phyloP scores from a whole-genome alignment of 2,888 invertebrate genomes.

The Aphrophora alni region DNA sequence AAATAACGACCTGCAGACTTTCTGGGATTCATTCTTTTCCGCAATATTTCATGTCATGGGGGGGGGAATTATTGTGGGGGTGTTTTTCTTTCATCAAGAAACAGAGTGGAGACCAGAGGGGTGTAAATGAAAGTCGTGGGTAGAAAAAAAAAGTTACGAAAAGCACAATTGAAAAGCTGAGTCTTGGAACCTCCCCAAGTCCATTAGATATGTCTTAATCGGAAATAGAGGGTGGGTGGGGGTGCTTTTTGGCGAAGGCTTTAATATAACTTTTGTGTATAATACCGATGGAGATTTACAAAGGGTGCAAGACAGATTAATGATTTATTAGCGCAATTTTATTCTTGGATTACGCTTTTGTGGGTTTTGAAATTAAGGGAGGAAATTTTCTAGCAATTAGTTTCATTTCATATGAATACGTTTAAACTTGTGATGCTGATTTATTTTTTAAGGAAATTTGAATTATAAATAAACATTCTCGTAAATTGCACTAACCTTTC shows the following conservation, averaged over 20 bases:
- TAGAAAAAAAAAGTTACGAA: neutral
- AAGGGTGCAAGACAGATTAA: neutral
- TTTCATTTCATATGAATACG: too few species aligned
- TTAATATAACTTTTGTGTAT: neutral
- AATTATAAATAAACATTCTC: too few species aligned
- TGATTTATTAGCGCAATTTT: neutral
- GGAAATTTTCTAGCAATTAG: too few species aligned
- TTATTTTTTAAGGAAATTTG: too few species aligned
- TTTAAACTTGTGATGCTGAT: too few species aligned
- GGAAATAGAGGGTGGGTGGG: neutral
- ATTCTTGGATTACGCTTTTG: neutral
- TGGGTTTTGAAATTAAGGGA: neutral
- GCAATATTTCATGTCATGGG: neutral
- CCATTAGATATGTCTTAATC: slow-evolving; percentile 2
- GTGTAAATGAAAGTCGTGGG: neutral
- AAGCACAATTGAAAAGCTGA: slow-evolving; percentile 2
- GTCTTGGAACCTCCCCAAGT: neutral
- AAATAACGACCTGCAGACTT: neutral
- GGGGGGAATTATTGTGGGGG: neutral
- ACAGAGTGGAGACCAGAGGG: neutral
- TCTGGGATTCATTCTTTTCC: neutral
- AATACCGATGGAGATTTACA: neutral
- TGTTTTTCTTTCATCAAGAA: neutral
- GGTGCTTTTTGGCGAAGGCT: neutral
- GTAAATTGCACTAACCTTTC: too few species aligned